Conservation (phyloP, 2,797 vertebrate species). For the Notolepis coatsorum region DNA sequence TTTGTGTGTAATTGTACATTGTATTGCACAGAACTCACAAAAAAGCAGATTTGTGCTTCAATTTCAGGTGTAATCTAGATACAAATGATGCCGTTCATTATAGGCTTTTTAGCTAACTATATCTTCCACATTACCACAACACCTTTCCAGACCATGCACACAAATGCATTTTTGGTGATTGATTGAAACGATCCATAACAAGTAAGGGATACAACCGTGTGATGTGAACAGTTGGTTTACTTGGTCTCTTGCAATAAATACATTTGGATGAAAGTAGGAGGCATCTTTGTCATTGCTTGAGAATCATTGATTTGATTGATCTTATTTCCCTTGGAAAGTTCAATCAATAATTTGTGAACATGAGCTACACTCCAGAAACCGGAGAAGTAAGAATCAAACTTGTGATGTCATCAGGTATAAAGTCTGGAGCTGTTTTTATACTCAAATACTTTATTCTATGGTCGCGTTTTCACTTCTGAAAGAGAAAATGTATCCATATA, state of each 20-base stretch:
- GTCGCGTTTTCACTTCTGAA: too few species aligned
- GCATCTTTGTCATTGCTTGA: not conserved
- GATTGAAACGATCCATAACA: too few species aligned
- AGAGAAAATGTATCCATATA: too few species aligned
- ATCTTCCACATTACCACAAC: not conserved
- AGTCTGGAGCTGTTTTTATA: too few species aligned
- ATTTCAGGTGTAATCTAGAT: not conserved
- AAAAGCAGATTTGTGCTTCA: not conserved
- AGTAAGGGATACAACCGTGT: not conserved
- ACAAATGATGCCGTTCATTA: not conserved
- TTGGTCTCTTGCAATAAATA: not conserved
- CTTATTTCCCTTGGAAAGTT: too few species aligned
- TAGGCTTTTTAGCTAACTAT: not conserved
- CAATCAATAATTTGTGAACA: too few species aligned
- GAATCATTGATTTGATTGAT: not conserved
- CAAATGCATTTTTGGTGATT: not conserved
- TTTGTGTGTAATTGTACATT: too few species aligned
- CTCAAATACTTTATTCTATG: too few species aligned
- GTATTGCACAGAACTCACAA: not conserved
- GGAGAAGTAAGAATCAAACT: too few species aligned
- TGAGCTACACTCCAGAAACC: too few species aligned
- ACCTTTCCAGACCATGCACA: not conserved
- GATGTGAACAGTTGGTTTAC: not conserved
- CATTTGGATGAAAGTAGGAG: not conserved
- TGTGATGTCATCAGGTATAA: too few species aligned